Evolutionary conservation across 2,797 vertebrate species (phyloP), one percentile per base, ranked within the genome.

Genomic region (Eulemur albifrons): DNA sequence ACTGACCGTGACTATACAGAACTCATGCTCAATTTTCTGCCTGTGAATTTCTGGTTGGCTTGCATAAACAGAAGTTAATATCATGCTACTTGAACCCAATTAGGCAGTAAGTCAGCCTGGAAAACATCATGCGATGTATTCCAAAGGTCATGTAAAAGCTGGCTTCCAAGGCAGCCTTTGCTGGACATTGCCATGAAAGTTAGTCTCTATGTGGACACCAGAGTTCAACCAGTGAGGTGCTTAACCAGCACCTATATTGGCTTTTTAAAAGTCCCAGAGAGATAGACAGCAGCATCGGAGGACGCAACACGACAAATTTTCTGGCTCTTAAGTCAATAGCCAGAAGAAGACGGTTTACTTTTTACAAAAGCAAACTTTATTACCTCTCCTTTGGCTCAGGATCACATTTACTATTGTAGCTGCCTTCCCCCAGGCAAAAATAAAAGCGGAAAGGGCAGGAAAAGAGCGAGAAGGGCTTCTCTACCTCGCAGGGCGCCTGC

Each of bases 81-180:
- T 43, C 65, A 43, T 50, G 73, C 95, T 94, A 48, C 94, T 69
- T 87, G 96, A 96, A 97, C 92, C 70, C 97, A 95, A 92, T 96
- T 89, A 96, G 92, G 92, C 88, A 93, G 75, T 59, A 61, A 96
- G 88, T 95, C 96, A 84, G 90, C 12, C 93, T 96, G 95, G 77
- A 93, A 96, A 96, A 97, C 92, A 96, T 86, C 93, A 84, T 67
- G 86, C 52, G 72, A 84, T 81, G 82, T 92, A 95, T 96, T 97
- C 96, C 97, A 97, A 97, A 97, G 97, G 97, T 97, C 97, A 95
- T 94, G 96, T 88, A 79, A 96, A 95, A 93, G 38, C 85, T 67
- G 85, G 91, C 85, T 91, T 67, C 17, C 85, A 63, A 27, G 67
- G 81, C 81, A 88, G 92, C 61, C 70, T 89, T 75, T 48, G 70